phyloP scores from a whole-genome alignment of 2,797 vertebrate species.

The Peromyscus melanophrys region DNA sequence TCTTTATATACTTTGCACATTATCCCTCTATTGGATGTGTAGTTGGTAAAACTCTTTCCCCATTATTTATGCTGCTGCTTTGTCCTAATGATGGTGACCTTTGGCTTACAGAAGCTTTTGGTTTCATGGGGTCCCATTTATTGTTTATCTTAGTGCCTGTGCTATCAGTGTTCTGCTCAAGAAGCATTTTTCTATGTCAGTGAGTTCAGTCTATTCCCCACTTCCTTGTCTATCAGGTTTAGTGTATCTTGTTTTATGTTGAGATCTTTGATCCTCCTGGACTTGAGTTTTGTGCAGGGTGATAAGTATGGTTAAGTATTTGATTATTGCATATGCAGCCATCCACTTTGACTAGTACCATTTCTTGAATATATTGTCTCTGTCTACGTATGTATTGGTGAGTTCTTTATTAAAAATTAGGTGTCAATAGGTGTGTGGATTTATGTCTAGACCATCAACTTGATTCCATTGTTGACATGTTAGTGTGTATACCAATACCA shows the following conservation, averaged over 20 bases:
- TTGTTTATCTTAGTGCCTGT: too few species aligned
- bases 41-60: too few species aligned
- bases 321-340: background rate
- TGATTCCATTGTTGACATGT: background rate
- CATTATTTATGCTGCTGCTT: too few species aligned
- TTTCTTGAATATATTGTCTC: background rate
- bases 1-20: too few species aligned
- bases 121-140: too few species aligned
- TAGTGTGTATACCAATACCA: background rate
- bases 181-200: background rate
- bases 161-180: background rate
- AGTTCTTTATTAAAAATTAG: background rate
- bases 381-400: background rate
- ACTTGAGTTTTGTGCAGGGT: background rate
- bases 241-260: too few species aligned
- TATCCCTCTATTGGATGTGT: too few species aligned
- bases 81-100: too few species aligned
- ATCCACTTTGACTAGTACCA: background rate
- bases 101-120: too few species aligned
- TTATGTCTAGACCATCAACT: background rate
- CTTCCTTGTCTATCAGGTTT: background rate
- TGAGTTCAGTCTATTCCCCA: background rate
- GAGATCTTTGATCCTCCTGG: background rate
- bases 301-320: background rate
- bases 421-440: too few species aligned